Percentiles rank a stretch among this genome's conserved stretches.
Conservation (phyloP, 2,888 invertebrate species). For the Sisyra terminalis region DNA sequence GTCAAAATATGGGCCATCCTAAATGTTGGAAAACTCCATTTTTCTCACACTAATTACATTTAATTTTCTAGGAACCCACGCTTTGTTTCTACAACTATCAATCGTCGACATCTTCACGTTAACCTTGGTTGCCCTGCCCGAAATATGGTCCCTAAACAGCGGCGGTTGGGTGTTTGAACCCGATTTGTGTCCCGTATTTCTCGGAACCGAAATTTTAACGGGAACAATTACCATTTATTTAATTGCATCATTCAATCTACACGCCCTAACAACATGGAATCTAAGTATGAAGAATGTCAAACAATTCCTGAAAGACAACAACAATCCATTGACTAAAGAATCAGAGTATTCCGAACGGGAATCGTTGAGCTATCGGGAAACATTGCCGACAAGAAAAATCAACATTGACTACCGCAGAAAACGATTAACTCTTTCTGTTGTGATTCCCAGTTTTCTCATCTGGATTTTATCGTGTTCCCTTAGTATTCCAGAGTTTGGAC, state of each 20-base stretch:
- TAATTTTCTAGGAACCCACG: conserved; percentile 4
- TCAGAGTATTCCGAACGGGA: conserved; percentile 21
- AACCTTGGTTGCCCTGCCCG: conserved; percentile 29
- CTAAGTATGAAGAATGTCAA: conserved; percentile 28
- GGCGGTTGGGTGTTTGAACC: conserved; percentile 34
- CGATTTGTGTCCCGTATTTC: conserved; percentile 32
- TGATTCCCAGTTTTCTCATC: conserved; percentile 35
- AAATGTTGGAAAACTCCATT: too few species aligned
- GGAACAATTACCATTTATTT: conserved; percentile 39
- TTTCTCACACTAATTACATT: too few species aligned
- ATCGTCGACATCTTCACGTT: conserved; percentile 31
- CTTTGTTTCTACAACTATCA: conserved; percentile 35
- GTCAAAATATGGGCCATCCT: too few species aligned
- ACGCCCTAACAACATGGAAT: conserved; percentile 36
- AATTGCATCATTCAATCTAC: conserved; percentile 36
- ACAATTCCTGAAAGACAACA: conserved; percentile 20
- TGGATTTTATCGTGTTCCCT: conserved; percentile 40
- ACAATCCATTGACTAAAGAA: conserved; percentile 19
- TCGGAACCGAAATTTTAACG: conserved; percentile 35
- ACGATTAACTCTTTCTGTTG: conserved; percentile 29
- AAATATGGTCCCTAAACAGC: conserved; percentile 33
- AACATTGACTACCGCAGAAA: conserved; percentile 34
- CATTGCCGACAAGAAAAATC: conserved; percentile 33
- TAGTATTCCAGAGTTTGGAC: conserved; percentile 39
- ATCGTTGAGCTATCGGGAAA: conserved; percentile 18